phyloP scores from a whole-genome alignment of 2,888 invertebrate genomes.

The Lithodes maja region DNA sequence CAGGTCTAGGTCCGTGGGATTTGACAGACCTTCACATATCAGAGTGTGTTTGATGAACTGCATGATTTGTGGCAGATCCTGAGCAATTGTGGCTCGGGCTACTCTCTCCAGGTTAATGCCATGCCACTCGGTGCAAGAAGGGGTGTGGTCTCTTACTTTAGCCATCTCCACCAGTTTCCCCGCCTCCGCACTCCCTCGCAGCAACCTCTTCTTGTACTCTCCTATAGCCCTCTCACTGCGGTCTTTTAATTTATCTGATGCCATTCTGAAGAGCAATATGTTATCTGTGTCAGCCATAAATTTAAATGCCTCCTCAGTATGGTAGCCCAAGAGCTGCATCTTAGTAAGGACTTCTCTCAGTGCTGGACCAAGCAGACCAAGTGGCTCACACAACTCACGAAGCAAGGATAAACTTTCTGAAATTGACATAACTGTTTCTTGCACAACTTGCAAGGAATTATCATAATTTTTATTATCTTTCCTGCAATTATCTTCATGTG shows the following conservation, averaged over 20 bases:
- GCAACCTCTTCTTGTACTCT: constrained; percentile 2
- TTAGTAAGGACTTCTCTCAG: constrained; percentile 27
- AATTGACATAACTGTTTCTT: background rate
- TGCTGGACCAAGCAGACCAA: constrained; percentile 37
- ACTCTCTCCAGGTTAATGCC: constrained; percentile 32
- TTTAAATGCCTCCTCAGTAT: background rate
- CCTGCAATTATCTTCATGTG: too few relatives aligned
- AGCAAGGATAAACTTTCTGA: constrained; percentile 10
- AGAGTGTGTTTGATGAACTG: constrained; percentile 40
- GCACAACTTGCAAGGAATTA: too few relatives aligned
- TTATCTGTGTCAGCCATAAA: constrained; percentile 37
- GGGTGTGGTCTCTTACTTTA: background rate
- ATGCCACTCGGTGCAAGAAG: background rate
- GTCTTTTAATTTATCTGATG: constrained; percentile 25
- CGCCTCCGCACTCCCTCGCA: background rate
- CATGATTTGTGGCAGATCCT: constrained; percentile 34
- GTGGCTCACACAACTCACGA: constrained; percentile 16
- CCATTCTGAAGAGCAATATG: constrained; percentile 34
- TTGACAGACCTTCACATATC: constrained; percentile 20
- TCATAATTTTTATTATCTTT: too few relatives aligned
- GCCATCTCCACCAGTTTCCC: background rate
- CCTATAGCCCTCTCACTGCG: constrained; percentile 26
- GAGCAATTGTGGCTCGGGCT: constrained; percentile 30
- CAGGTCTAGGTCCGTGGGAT: constrained; percentile 17
- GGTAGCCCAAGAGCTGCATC: background rate